Evolutionary conservation across 2,113 vertebrate genomes (phyloP).

Genomic region (Carassius carassius): DNA sequence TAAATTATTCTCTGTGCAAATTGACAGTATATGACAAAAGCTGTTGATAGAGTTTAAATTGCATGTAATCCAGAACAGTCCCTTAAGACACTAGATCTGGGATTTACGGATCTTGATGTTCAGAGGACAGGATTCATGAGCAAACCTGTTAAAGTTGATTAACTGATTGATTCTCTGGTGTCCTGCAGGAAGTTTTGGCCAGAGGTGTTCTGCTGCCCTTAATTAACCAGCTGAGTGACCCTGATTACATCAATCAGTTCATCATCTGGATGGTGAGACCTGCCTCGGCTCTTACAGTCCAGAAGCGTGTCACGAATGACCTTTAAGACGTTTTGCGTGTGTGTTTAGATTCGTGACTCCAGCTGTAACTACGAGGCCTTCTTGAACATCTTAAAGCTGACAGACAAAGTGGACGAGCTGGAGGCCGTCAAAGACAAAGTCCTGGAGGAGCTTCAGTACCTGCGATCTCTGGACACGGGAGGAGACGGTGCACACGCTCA

Average conservation of each 20-base stretch:
- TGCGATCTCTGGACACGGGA: constrained; percentile 95
- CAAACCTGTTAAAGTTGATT: background rate
- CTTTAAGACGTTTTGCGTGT: background rate
- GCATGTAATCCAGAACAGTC: background rate
- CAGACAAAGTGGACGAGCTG: constrained; percentile 90
- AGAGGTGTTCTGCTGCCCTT: constrained; percentile 96
- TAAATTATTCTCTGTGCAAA: background rate
- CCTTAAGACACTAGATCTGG: background rate
- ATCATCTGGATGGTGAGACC: constrained; percentile 97
- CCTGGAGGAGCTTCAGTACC: constrained; percentile 93
- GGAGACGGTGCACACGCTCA: constrained; percentile 85
- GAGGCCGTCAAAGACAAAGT: constrained; percentile 98
- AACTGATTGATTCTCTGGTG: background rate
- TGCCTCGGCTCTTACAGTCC: background rate
- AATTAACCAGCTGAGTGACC: constrained; percentile 98
- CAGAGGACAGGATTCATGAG: background rate
- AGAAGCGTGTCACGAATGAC: background rate
- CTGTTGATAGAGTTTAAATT: background rate
- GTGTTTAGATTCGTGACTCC: constrained; percentile 89
- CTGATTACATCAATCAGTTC: constrained; percentile 99
- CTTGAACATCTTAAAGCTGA: constrained; percentile 99
- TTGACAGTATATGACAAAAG: background rate
- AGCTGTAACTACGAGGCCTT: constrained; percentile 99
- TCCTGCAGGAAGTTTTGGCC: constrained; percentile 90
- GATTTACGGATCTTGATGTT: background rate